Evolutionary conservation across 1,140 invertebrate species (phyloP).

Genomic region (Augochlora pura): DNA sequence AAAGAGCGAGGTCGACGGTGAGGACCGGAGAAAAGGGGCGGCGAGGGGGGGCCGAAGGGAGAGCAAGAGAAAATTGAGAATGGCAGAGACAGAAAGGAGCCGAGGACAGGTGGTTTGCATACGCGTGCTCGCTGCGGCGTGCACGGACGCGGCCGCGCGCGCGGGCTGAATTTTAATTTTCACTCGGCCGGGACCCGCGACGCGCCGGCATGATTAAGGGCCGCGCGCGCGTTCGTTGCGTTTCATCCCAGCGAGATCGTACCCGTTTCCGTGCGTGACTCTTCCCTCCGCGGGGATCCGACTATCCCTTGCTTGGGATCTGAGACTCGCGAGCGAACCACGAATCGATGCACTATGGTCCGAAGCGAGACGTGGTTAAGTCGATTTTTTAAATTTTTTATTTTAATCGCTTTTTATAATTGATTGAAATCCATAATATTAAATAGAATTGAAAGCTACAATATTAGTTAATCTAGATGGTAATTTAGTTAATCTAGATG

Average conservation of each 20-base stretch:
- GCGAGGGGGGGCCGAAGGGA: too few relatives aligned
- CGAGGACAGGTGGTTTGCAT: slow-evolving; percentile 64
- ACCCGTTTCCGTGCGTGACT: slow-evolving; percentile 19
- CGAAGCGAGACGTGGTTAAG: too few relatives aligned
- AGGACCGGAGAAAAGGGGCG: neutral
- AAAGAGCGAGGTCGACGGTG: neutral
- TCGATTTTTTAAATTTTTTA: too few relatives aligned
- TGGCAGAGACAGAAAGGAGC: slow-evolving; percentile 16
- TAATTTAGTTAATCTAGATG: too few relatives aligned
- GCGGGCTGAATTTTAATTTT: slow-evolving; percentile 64
- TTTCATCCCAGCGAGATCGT: slow-evolving; percentile 20
- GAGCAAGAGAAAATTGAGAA: neutral
- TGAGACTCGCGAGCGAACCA: neutral
- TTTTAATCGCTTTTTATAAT: too few relatives aligned
- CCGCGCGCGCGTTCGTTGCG: slow-evolving; percentile 7
- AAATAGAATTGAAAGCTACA: too few relatives aligned
- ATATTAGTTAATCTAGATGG: too few relatives aligned
- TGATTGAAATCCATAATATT: too few relatives aligned
- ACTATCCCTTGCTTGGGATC: slow-evolving; percentile 1
- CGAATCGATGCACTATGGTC: neutral
- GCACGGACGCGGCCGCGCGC: slow-evolving; percentile 46
- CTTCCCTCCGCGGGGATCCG: neutral
- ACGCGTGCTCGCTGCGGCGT: slow-evolving; percentile 50
- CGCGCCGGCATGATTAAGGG: slow-evolving; percentile 22
- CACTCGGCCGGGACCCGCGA: slow-evolving; percentile 35